Evolutionary conservation across 1,140 invertebrate genomes (phyloP).

Genomic region (Cataglyphis hispanica): DNA sequence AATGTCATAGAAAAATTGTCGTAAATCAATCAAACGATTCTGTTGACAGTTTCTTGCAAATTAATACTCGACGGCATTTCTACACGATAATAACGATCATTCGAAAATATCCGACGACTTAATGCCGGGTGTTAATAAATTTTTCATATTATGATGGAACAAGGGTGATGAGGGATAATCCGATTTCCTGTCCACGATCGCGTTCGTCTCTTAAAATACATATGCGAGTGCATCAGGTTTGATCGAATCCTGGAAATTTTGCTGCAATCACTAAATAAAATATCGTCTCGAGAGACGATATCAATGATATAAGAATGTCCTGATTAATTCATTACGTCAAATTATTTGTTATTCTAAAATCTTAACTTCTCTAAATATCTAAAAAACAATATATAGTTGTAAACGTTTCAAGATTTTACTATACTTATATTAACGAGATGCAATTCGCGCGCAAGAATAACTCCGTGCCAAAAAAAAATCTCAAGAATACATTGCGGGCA

Average conservation of each 20-base stretch:
- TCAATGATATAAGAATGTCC: background rate
- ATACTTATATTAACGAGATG: background rate
- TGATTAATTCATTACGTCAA: background rate
- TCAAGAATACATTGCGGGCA: background rate
- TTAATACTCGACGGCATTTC: slow-evolving; percentile 3
- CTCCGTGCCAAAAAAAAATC: background rate
- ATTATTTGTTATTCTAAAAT: background rate
- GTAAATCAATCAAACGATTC: background rate
- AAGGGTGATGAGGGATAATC: slow-evolving; percentile 40
- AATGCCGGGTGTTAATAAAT: slow-evolving; percentile 32
- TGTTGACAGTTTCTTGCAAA: slow-evolving; percentile 1
- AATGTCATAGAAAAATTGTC: background rate
- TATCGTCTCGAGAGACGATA: background rate
- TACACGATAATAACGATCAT: background rate
- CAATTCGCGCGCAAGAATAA: background rate
- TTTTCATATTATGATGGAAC: slow-evolving; percentile 26
- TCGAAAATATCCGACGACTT: slow-evolving; percentile 19
- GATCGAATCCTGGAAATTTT: slow-evolving; percentile 22
- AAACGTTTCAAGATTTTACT: background rate
- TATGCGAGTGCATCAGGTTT: slow-evolving; percentile 1
- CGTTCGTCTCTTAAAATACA: slow-evolving; percentile 43
- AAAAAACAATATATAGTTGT: background rate
- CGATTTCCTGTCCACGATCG: slow-evolving; percentile 34
- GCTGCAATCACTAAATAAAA: background rate
- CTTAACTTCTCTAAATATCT: background rate